These are phyloP conservation scores for Lepilemur septentrionalis DNA, from an alignment of 2,797 vertebrate genomes.

Conservation along the genomic window DNA sequence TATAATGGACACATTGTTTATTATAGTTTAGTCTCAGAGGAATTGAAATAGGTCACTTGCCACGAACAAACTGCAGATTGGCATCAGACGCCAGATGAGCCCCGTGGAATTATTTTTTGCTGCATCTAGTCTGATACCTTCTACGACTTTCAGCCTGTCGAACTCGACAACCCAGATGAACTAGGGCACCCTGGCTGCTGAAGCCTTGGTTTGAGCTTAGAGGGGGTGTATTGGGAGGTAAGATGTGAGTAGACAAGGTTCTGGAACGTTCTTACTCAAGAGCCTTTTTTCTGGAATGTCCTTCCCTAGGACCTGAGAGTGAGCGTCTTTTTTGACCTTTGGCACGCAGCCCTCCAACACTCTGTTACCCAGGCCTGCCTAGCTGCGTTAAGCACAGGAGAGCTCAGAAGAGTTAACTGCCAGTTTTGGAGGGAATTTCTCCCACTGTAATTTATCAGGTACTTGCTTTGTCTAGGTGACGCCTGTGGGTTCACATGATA, in stretches of 20 bases:
- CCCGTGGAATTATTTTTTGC: rapidly evolving
- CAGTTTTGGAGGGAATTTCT: slow-evolving; percentile 19
- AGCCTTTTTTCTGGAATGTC: background rate
- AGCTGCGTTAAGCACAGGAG: background rate
- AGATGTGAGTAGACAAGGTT: background rate
- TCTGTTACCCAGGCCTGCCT: background rate
- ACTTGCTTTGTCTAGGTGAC: background rate
- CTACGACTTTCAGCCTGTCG: background rate
- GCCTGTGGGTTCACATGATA: background rate
- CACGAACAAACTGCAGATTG: background rate
- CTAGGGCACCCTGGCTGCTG: rapidly evolving
- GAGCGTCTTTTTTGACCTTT: background rate
- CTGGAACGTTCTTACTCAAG: background rate
- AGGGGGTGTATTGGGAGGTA: no score
- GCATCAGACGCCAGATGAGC: background rate
- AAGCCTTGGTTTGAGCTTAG: background rate
- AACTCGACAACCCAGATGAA: background rate
- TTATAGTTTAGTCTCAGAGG: background rate
- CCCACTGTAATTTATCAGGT: slow-evolving; percentile 16
- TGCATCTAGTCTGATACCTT: background rate
- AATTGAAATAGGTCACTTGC: background rate
- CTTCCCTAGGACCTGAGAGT: background rate
- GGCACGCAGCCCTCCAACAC: background rate
- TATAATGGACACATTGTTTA: background rate
- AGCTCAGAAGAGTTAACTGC: background rate